phyloP scores from a whole-genome alignment of 1,140 invertebrate species.

The Oncopodura yosiiana region DNA sequence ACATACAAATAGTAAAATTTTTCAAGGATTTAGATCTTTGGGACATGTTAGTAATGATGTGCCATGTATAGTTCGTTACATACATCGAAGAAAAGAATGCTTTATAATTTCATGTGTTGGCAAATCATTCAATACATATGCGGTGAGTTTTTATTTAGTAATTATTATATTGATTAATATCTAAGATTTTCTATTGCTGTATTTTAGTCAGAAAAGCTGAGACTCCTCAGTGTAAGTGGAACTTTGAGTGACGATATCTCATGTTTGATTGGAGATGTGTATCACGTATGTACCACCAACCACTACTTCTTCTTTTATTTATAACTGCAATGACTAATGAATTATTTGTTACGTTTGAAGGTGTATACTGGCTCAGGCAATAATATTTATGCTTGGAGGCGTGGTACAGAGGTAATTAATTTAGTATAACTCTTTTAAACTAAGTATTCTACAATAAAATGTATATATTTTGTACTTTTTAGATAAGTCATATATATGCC shows the following conservation, averaged over 20 bases:
- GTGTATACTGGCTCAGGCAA: slow-evolving; percentile 70
- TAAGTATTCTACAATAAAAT: background rate
- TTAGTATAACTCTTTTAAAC: background rate
- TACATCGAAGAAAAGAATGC: slow-evolving; percentile 73
- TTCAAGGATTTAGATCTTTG: slow-evolving; percentile 66
- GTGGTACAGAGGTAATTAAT: slow-evolving; percentile 59
- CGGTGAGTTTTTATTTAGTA: slow-evolving; percentile 42
- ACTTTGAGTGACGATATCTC: slow-evolving; percentile 71
- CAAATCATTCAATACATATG: slow-evolving; percentile 83
- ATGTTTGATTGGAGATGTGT: slow-evolving; percentile 65
- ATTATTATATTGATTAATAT: background rate
- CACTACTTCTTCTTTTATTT: too few relatives aligned
- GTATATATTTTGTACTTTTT: slow-evolving; percentile 9
- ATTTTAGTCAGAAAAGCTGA: slow-evolving; percentile 60
- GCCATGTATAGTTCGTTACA: slow-evolving; percentile 72
- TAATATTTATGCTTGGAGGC: slow-evolving; percentile 72
- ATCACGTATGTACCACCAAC: too few relatives aligned
- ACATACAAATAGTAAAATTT: slow-evolving; percentile 48
- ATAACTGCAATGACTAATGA: too few relatives aligned
- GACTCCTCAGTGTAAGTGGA: slow-evolving; percentile 69
- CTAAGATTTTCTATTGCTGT: slow-evolving; percentile 15
- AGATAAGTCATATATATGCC: slow-evolving; percentile 66
- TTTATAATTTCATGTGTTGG: slow-evolving; percentile 81
- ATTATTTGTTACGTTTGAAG: too few relatives aligned
- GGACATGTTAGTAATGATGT: slow-evolving; percentile 90